Percentiles rank a stretch among this genome's conserved stretches.
phyloP scores from a whole-genome alignment of 2,113 vertebrate species.

The Chionodraco myersi region DNA sequence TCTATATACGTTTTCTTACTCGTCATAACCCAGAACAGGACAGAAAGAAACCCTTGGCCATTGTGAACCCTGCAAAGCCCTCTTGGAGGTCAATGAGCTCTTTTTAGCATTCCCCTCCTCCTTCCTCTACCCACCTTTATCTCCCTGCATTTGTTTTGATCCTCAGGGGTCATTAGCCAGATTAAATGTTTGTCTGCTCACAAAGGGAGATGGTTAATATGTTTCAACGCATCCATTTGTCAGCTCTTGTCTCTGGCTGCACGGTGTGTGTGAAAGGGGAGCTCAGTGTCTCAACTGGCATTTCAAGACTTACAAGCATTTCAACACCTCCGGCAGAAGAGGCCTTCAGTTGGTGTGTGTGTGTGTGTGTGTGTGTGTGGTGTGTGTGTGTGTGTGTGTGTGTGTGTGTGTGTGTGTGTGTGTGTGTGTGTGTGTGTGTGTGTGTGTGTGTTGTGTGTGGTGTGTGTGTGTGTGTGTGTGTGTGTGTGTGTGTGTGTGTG shows the following conservation, averaged over 20 bases:
- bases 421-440: no score
- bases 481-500: no score
- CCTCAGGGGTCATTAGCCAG: conserved; percentile 81
- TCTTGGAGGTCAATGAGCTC: conserved; percentile 75
- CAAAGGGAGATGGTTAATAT: conserved; percentile 85
- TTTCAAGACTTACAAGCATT: conserved; percentile 81
- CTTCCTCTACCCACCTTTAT: conserved; percentile 67
- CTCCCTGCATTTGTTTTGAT: conserved; percentile 82
- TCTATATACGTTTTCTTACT: conserved; percentile 28
- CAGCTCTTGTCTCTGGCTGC: conserved; percentile 71
- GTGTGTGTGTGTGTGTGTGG: conserved; percentile 42
- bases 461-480: no score
- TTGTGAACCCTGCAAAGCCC: conserved; percentile 71
- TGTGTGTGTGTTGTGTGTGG: no score
- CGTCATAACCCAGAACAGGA: conserved; percentile 29
- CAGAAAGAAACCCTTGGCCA: conserved; percentile 52
- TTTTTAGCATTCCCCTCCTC: conserved; percentile 58
- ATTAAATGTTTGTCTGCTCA: conserved; percentile 83
- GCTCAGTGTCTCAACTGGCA: conserved; percentile 75
- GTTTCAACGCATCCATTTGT: conserved; percentile 84
- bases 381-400: no score
- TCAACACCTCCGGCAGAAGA: conserved; percentile 80
- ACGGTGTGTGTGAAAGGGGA: conserved; percentile 69
- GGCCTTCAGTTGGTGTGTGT: conserved; percentile 59
- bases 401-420: no score